Evolutionary conservation across 2,797 vertebrate genomes (phyloP).

Genomic region (Amphiprion clarkii): DNA sequence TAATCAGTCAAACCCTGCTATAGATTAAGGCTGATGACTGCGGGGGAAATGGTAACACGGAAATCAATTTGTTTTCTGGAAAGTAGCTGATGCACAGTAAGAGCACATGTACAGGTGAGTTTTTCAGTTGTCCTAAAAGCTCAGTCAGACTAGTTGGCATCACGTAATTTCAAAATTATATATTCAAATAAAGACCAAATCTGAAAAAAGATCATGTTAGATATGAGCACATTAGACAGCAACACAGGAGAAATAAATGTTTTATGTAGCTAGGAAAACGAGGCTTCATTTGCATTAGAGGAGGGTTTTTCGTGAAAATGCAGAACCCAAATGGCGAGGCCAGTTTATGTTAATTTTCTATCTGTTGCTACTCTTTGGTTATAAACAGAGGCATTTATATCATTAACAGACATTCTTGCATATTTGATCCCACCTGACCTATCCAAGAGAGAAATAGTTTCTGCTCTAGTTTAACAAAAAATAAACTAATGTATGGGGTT

Average conservation of each 20-base stretch:
- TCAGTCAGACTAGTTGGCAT: neutral
- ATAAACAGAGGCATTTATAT: neutral
- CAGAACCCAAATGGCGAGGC: neutral
- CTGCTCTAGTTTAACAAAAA: neutral
- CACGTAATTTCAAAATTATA: neutral
- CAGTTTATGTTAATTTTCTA: neutral
- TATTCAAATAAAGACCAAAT: neutral
- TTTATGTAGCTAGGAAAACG: neutral
- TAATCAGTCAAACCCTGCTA: conserved; percentile 52
- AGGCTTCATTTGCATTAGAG: conserved; percentile 14
- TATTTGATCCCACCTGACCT: neutral
- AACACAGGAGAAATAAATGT: neutral
- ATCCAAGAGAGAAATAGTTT: neutral
- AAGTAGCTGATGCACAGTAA: neutral
- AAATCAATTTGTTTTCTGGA: neutral
- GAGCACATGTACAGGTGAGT: neutral
- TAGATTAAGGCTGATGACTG: conserved; percentile 45
- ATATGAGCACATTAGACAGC: neutral
- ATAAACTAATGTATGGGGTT: neutral
- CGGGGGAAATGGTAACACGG: conserved; percentile 20
- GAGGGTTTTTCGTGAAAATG: neutral
- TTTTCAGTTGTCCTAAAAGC: neutral
- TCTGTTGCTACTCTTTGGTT: too few species aligned
- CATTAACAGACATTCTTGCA: neutral
- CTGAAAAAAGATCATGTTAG: neutral